phyloP scores from a whole-genome alignment of 2,113 vertebrate species.

The Psammodynastes pulverulentus region DNA sequence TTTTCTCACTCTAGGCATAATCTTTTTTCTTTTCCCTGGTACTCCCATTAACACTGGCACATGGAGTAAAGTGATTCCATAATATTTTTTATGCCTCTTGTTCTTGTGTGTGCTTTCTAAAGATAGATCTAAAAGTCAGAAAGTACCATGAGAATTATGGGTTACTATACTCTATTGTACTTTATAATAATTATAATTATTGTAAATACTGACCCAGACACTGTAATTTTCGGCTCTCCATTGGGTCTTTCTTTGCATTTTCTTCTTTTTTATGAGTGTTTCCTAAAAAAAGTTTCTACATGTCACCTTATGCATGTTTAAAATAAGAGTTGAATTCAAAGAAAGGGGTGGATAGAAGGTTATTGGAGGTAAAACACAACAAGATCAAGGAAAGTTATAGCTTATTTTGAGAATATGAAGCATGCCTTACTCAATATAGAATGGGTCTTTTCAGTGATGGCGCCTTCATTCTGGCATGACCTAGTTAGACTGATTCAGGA shows the following conservation, averaged over 20 bases:
- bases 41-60: conserved; percentile 51
- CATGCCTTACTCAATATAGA: conserved; percentile 25
- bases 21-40: background rate
- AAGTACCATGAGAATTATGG: conserved; percentile 63
- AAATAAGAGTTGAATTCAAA: conserved; percentile 63
- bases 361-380: conserved; percentile 22
- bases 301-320: conserved; percentile 68
- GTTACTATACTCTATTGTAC: conserved; percentile 70
- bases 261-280: conserved; percentile 66
- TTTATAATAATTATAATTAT: conserved; percentile 74
- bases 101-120: conserved; percentile 62
- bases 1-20: conserved; percentile 2
- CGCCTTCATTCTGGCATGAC: background rate
- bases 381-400: conserved; percentile 31
- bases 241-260: conserved; percentile 68
- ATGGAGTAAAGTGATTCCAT: conserved; percentile 61
- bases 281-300: conserved; percentile 69
- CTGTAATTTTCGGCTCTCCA: conserved; percentile 69
- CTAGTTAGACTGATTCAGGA: background rate
- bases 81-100: conserved; percentile 65
- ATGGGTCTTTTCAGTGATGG: conserved; percentile 14
- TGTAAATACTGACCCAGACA: conserved; percentile 70
- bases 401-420: conserved; percentile 17
- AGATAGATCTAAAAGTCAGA: conserved; percentile 71
- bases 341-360: conserved; percentile 56